Evolutionary conservation across 92 coral and sea anemone species (phyloP).

Genomic region (Palythoa grandis): DNA sequence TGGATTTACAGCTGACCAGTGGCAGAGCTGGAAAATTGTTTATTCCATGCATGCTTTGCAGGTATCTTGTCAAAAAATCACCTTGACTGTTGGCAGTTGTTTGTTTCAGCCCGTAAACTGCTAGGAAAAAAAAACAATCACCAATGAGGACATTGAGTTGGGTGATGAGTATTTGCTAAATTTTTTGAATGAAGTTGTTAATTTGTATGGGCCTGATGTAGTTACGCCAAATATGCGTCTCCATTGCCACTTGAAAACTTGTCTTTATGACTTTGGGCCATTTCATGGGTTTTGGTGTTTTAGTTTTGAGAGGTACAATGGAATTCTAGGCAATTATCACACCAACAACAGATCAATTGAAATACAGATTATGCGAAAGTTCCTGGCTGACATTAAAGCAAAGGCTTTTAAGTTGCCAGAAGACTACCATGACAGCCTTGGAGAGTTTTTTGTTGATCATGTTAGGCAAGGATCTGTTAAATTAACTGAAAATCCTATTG

Average conservation of each 20-base stretch:
- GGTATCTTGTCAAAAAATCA: slow-evolving; percentile 48
- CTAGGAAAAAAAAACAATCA: neutral
- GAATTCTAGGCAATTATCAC: slow-evolving; percentile 36
- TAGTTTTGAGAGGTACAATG: slow-evolving; percentile 43
- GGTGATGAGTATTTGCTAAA: slow-evolving; percentile 13
- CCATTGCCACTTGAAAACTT: slow-evolving; percentile 25
- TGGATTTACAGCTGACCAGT: slow-evolving; percentile 76
- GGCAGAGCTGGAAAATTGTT: slow-evolving; percentile 67
- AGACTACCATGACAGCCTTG: slow-evolving; percentile 11
- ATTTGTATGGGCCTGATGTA: neutral
- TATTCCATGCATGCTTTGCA: slow-evolving; percentile 62
- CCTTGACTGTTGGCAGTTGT: neutral
- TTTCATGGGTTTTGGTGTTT: slow-evolving; percentile 44
- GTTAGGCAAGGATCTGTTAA: slow-evolving; percentile 54
- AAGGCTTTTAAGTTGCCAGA: slow-evolving; percentile 16
- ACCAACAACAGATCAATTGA: slow-evolving; percentile 43
- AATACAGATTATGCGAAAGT: slow-evolving; percentile 39
- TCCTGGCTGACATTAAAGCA: slow-evolving; percentile 2
- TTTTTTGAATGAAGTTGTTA: slow-evolving; percentile 14
- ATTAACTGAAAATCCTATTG: slow-evolving; percentile 39
- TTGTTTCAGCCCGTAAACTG: slow-evolving; percentile 22
- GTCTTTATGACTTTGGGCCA: slow-evolving; percentile 45
- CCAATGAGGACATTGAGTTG: neutral
- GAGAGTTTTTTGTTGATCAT: neutral
- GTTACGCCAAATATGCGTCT: slow-evolving; percentile 44